Percentiles rank a stretch among this genome's conserved stretches.
These are phyloP conservation scores for Conus betulinus DNA, from an alignment of 1,140 invertebrate genomes.

Conservation along the genomic window DNA sequence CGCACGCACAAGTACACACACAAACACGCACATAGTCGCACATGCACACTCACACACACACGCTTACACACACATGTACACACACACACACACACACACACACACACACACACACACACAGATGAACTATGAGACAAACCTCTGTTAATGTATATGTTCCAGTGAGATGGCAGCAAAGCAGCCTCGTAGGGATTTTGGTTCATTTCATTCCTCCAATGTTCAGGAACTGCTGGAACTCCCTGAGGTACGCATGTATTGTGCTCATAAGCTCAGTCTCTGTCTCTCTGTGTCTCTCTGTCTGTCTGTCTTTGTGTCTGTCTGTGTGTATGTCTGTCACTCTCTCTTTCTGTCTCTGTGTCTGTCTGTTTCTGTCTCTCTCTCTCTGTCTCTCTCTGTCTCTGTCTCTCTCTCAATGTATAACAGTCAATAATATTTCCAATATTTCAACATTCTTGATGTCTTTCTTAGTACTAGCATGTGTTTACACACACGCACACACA, in stretches of 20 bases:
- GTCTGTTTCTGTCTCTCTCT: too few species aligned
- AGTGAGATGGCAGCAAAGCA: slow-evolving; percentile 3
- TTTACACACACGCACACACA: too few species aligned
- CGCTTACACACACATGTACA: not conserved
- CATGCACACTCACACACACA: not conserved
- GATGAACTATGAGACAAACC: not conserved
- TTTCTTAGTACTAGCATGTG: too few species aligned
- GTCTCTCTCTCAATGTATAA: too few species aligned
- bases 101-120: not conserved
- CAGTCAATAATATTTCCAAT: too few species aligned
- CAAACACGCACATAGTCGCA: too few species aligned
- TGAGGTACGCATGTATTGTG: slow-evolving; percentile 45
- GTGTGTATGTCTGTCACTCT: not conserved
- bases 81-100: not conserved
- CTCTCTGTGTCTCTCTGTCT: not conserved
- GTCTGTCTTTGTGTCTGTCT: not conserved
- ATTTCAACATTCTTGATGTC: too few species aligned
- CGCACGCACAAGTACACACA: not conserved
- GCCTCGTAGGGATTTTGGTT: slow-evolving; percentile 68
- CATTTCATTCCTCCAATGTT: slow-evolving; percentile 72
- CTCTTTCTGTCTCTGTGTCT: too few species aligned
- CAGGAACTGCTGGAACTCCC: slow-evolving; percentile 62
- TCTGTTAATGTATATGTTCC: not conserved
- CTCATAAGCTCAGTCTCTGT: not conserved
- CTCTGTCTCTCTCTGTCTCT: too few species aligned